Evolutionary conservation across 1,140 invertebrate genomes (phyloP).

Genomic region (Trichomalopsis sarcophagae): DNA sequence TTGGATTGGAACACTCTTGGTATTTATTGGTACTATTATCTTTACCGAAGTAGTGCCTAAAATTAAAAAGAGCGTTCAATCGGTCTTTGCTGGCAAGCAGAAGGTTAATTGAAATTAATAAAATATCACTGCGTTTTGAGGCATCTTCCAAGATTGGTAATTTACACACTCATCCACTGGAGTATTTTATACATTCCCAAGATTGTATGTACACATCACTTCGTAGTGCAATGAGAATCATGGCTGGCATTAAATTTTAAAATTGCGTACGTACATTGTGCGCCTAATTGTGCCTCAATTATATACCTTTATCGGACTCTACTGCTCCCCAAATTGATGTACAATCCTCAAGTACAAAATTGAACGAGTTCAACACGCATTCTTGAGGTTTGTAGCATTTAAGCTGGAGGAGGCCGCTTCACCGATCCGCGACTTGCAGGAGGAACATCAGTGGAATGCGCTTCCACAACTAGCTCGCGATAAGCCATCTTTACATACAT

Average conservation of each 20-base stretch:
- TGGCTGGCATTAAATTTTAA: background rate
- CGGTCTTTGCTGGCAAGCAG: constrained; percentile 55
- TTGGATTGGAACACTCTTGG: constrained; percentile 93
- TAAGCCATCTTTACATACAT: no score
- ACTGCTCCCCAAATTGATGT: no score
- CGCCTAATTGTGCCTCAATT: no score
- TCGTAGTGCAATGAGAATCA: background rate
- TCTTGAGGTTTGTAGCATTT: no score
- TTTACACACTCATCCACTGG: background rate
- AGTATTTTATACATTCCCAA: background rate
- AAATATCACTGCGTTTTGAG: background rate
- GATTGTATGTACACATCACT: no score
- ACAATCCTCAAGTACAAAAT: no score
- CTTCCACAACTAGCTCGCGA: no score
- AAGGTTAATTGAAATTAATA: constrained; percentile 50
- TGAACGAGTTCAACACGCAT: no score
- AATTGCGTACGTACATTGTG: background rate
- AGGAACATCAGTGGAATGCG: no score
- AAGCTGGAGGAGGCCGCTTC: no score
- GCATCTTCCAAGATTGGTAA: background rate
- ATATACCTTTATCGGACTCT: no score
- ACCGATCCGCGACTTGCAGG: no score
- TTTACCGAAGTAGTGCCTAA: constrained; percentile 86
- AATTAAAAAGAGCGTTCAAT: constrained; percentile 56
- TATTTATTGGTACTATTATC: constrained; percentile 94